A percentile compares a stretch with the other conserved stretches of the same genome.
phyloP scores from a whole-genome alignment of 2,797 vertebrate genomes.

The Somateria mollissima region DNA sequence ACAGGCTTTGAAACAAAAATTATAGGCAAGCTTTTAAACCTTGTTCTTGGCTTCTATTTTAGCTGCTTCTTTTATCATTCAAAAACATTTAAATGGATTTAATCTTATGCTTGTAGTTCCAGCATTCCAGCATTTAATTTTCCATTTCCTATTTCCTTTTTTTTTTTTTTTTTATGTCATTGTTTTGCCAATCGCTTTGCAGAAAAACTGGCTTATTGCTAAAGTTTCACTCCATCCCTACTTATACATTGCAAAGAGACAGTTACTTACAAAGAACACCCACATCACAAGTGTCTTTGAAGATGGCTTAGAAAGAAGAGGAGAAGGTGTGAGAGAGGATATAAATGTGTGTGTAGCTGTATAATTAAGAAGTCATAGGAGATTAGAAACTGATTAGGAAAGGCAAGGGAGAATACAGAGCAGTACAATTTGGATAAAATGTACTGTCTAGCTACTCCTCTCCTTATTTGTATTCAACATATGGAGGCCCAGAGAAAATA shows the following conservation, averaged over 20 bases:
- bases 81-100: background rate
- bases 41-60: background rate
- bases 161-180: background rate
- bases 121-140: background rate
- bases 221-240: background rate
- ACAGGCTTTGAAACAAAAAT: background rate
- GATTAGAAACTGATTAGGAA: conserved; percentile 3
- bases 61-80: background rate
- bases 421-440: background rate
- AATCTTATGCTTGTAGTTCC: background rate
- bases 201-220: background rate
- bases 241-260: background rate
- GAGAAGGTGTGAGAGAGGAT: background rate
- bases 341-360: background rate
- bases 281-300: conserved; percentile 5
- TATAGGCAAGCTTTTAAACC: background rate
- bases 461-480: conserved; percentile 27
- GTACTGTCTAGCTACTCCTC: background rate
- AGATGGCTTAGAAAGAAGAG: background rate
- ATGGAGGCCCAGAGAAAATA: background rate
- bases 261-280: background rate
- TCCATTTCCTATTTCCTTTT: background rate
- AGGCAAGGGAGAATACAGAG: background rate
- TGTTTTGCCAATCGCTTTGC: background rate
- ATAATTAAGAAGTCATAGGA: conserved; percentile 30